Evolutionary conservation across 2,888 invertebrate species (phyloP).

Genomic region (Trichopria drosophilae): DNA sequence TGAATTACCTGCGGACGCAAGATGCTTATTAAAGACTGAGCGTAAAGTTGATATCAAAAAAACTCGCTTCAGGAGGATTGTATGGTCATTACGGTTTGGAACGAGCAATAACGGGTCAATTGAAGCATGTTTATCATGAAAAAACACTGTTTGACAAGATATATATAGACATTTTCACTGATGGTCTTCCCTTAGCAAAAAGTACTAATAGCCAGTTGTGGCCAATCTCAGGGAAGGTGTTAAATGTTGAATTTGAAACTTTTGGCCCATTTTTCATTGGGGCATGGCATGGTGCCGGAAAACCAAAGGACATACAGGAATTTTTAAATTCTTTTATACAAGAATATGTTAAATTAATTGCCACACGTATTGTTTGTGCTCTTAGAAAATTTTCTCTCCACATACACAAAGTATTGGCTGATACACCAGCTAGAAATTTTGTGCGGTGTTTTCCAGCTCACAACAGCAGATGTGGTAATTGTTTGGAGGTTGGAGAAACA

Average conservation of each 20-base stretch:
- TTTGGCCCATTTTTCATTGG: conserved; percentile 28
- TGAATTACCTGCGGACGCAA: no score
- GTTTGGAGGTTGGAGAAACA: no score
- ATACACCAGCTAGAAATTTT: conserved; percentile 31
- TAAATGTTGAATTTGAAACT: no score
- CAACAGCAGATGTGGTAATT: no score
- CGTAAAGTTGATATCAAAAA: no score
- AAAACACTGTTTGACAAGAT: no score
- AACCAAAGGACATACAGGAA: conserved; percentile 22
- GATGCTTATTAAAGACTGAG: no score
- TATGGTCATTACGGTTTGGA: not conserved
- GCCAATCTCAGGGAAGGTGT: conserved; percentile 8
- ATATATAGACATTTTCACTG: not conserved
- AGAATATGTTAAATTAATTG: conserved; percentile 15
- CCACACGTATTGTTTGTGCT: conserved; percentile 13
- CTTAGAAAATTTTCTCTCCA: conserved; percentile 8
- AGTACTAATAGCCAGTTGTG: conserved; percentile 5
- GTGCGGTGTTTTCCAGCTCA: no score
- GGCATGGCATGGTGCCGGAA: conserved; percentile 24
- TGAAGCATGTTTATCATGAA: no score
- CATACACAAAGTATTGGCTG: conserved; percentile 22
- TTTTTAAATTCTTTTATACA: conserved; percentile 28
- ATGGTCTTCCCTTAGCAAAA: conserved; percentile 1
- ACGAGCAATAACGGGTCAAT: not conserved
- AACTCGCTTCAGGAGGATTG: no score